phyloP scores from a whole-genome alignment of 1,140 invertebrate species.

The Lucilia sericata region DNA sequence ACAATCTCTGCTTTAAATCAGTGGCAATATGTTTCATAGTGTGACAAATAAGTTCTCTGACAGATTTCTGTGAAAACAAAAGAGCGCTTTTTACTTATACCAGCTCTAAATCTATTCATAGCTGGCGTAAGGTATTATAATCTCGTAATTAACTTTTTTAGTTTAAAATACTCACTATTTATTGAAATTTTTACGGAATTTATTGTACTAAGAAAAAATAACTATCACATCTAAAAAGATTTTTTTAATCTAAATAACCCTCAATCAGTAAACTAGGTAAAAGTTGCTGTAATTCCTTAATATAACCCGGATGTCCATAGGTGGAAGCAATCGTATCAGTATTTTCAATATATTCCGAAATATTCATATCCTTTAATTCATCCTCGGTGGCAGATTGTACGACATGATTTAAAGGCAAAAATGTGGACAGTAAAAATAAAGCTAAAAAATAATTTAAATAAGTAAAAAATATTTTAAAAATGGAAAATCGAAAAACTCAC shows the following conservation, averaged over 20 bases:
- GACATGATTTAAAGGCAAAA: not conserved
- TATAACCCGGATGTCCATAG: not conserved
- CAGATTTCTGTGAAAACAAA: too few relatives aligned
- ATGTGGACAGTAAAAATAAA: slow-evolving; percentile 14
- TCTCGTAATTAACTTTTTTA: too few relatives aligned
- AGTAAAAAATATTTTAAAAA: not conserved
- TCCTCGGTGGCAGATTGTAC: not conserved
- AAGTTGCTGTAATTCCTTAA: not conserved
- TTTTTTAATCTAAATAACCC: slow-evolving; percentile 30
- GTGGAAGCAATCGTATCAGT: not conserved
- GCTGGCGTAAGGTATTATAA: too few relatives aligned
- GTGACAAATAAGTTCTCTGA: too few relatives aligned
- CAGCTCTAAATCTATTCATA: too few relatives aligned
- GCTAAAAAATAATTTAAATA: not conserved
- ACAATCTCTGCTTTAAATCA: too few relatives aligned
- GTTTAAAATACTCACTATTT: too few relatives aligned
- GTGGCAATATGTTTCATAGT: too few relatives aligned
- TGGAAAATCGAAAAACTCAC: not conserved
- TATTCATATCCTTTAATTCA: slow-evolving; percentile 18
- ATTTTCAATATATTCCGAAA: not conserved
- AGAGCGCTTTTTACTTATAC: too few relatives aligned
- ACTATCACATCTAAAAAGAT: too few relatives aligned
- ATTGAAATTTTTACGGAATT: too few relatives aligned
- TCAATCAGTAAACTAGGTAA: slow-evolving; percentile 2
- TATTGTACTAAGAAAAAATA: not conserved